Percentiles rank a stretch among this genome's conserved stretches.
Evolutionary conservation across 2,888 invertebrate species (phyloP).

Genomic region (Dinocampus coccinellae): DNA sequence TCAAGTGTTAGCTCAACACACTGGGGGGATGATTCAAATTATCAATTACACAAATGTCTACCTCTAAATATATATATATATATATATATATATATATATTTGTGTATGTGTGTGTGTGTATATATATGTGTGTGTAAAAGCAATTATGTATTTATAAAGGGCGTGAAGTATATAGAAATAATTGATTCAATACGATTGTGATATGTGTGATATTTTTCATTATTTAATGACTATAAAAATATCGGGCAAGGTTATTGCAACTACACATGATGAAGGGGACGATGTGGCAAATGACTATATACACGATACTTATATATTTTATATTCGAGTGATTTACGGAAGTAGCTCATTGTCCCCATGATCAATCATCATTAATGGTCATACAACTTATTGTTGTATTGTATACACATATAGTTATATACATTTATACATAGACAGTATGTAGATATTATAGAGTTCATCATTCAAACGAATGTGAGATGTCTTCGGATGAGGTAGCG

Average conservation of each 20-base stretch:
- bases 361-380: constrained; percentile 65
- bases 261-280: no score
- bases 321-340: constrained; percentile 59
- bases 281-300: background rate
- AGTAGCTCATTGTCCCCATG: constrained; percentile 62
- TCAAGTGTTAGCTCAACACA: no score
- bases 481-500: constrained; percentile 53
- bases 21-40: no score
- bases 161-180: background rate
- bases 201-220: background rate
- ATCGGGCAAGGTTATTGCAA: background rate
- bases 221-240: background rate
- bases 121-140: no score
- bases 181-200: background rate
- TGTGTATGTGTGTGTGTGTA: no score
- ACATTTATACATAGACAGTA: background rate
- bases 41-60: no score
- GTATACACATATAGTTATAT: no score
- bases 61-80: no score
- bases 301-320: background rate
- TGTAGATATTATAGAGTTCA: constrained; percentile 36
- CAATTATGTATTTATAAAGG: background rate
- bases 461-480: constrained; percentile 33
- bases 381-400: background rate
- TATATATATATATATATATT: no score